Percentiles rank a stretch among this genome's conserved stretches.
These are phyloP conservation scores for Dryocosmus kuriphilus DNA, from an alignment of 2,888 invertebrate species.

Conservation along the genomic window DNA sequence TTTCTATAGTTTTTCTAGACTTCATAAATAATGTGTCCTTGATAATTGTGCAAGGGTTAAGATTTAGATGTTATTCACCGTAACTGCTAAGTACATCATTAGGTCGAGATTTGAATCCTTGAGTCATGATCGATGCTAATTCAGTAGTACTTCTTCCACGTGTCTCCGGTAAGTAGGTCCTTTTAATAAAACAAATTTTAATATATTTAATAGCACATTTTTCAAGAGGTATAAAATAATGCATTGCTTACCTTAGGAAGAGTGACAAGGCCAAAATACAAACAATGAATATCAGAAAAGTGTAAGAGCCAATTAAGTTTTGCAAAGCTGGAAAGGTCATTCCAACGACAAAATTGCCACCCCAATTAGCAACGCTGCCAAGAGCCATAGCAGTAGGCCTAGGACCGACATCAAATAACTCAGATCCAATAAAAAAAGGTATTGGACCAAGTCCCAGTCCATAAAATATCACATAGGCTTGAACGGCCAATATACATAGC, in stretches of 20 bases:
- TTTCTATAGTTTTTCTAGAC: too few relatives aligned
- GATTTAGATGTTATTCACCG: not conserved
- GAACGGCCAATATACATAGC: constrained; percentile 84
- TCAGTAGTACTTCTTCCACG: constrained; percentile 84
- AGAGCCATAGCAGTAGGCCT: constrained; percentile 92
- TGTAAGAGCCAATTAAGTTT: constrained; percentile 83
- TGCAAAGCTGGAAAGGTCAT: constrained; percentile 86
- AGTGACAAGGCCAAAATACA: constrained; percentile 80
- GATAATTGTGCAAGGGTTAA: too few relatives aligned
- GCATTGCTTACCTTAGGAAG: constrained; percentile 80
- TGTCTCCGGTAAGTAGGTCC: constrained; percentile 88
- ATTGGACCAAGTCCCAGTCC: constrained; percentile 92
- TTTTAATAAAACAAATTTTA: constrained; percentile 66
- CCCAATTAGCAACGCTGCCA: constrained; percentile 93
- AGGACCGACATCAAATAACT: constrained; percentile 91
- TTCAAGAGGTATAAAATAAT: not conserved
- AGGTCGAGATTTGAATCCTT: constrained; percentile 82
- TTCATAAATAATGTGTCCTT: too few relatives aligned
- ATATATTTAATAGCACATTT: too few relatives aligned
- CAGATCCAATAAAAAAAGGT: constrained; percentile 92
- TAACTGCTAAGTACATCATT: constrained; percentile 53
- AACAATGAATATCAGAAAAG: constrained; percentile 87
- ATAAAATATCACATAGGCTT: constrained; percentile 88
- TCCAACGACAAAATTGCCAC: constrained; percentile 91
- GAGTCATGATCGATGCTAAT: constrained; percentile 81